Evolutionary conservation across 2,888 invertebrate species (phyloP).

Genomic region (Drosophila peninsularis): DNA sequence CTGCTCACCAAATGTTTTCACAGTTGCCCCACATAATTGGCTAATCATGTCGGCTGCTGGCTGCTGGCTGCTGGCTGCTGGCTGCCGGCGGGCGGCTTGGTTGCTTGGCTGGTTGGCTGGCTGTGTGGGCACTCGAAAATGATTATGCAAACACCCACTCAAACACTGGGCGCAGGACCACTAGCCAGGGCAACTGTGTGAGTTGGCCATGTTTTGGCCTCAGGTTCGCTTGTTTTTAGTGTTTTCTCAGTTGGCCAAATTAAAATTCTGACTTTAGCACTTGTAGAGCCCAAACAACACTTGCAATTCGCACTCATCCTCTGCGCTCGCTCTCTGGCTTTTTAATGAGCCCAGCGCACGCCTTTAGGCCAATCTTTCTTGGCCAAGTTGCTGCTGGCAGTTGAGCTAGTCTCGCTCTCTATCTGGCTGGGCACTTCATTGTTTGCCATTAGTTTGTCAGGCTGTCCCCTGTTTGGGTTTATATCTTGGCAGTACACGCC

Average conservation of each 20-base stretch:
- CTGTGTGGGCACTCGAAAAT: slow-evolving; percentile 51
- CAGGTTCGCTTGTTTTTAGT: slow-evolving; percentile 31
- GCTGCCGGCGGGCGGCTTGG: background rate
- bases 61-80: no score
- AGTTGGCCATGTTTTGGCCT: slow-evolving; percentile 35
- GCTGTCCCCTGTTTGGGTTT: slow-evolving; percentile 60
- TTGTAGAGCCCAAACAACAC: slow-evolving; percentile 57
- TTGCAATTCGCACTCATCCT: slow-evolving; percentile 21
- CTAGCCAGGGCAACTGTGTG: slow-evolving; percentile 46
- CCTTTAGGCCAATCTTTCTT: slow-evolving; percentile 28
- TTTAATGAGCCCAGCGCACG: slow-evolving; percentile 66
- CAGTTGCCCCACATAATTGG: slow-evolving; percentile 65
- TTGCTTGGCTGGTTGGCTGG: slow-evolving; percentile 11
- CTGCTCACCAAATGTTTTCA: slow-evolving; percentile 49
- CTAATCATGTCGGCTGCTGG: slow-evolving; percentile 65
- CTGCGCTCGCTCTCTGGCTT: slow-evolving; percentile 46
- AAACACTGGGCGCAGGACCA: slow-evolving; percentile 22
- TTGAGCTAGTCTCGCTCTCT: slow-evolving; percentile 14
- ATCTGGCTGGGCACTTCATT: slow-evolving; percentile 36
- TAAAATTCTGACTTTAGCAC: slow-evolving; percentile 77
- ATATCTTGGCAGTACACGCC: slow-evolving; percentile 18
- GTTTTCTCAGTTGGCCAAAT: slow-evolving; percentile 53
- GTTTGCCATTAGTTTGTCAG: slow-evolving; percentile 74
- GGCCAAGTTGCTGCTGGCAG: slow-evolving; percentile 12
- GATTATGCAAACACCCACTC: slow-evolving; percentile 71